Conservation (phyloP, 2,113 vertebrate species). For the Speoplatyrhinus poulsoni region DNA sequence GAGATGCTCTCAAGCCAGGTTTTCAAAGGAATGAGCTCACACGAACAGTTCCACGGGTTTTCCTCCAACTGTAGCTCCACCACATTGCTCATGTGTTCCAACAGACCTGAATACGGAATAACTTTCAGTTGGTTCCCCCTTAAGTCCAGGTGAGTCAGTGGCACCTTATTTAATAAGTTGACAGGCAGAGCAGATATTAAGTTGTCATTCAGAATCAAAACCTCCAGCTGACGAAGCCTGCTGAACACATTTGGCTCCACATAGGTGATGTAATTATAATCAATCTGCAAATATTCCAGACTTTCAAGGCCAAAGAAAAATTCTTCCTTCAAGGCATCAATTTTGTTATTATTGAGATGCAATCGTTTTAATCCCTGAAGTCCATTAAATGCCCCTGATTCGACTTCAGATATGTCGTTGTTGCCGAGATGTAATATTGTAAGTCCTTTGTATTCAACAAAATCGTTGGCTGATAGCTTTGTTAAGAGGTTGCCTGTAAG, state of each 20-base stretch:
- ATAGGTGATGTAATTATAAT: constrained; percentile 94
- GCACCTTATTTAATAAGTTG: constrained; percentile 92
- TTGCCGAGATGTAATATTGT: constrained; percentile 92
- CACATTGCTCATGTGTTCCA: constrained; percentile 95
- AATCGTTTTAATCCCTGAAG: constrained; percentile 89
- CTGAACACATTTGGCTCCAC: constrained; percentile 89
- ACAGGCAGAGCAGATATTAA: constrained; percentile 89
- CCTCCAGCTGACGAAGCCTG: constrained; percentile 89
- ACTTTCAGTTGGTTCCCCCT: constrained; percentile 95
- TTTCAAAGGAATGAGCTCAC: constrained; percentile 93
- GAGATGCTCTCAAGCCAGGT: constrained; percentile 97
- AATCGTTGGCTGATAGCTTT: constrained; percentile 88
- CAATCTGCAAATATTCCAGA: constrained; percentile 96
- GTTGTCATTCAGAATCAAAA: constrained; percentile 97
- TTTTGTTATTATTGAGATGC: constrained; percentile 96
- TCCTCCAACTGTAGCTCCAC: constrained; percentile 97
- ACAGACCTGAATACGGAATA: constrained; percentile 88
- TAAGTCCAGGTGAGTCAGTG: constrained; percentile 95
- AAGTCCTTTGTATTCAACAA: constrained; percentile 90
- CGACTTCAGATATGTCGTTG: constrained; percentile 93
- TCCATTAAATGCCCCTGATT: constrained; percentile 93
- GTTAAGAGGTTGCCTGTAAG: constrained; percentile 91
- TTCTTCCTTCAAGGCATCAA: constrained; percentile 90
- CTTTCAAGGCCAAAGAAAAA: constrained; percentile 91
- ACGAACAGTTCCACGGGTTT: constrained; percentile 98